phyloP scores from a whole-genome alignment of 1,140 invertebrate genomes.

The Vanessa tameamea region DNA sequence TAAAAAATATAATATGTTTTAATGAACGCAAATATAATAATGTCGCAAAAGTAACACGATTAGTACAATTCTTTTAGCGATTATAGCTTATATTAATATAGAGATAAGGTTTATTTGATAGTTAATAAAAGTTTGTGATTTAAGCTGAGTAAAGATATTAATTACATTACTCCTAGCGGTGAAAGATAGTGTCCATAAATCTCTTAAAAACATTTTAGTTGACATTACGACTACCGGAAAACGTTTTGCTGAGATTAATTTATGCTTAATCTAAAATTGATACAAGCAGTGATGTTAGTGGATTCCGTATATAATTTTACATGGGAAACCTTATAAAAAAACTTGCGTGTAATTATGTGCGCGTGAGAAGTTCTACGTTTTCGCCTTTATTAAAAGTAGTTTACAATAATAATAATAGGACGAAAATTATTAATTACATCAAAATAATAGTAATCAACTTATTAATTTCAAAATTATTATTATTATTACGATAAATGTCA shows the following conservation, averaged over 20 bases:
- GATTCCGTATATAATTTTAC: background rate
- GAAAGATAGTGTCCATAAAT: conserved; percentile 44
- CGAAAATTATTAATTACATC: too few relatives aligned
- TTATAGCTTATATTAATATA: conserved; percentile 11
- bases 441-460: too few relatives aligned
- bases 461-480: too few relatives aligned
- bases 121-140: conserved; percentile 19
- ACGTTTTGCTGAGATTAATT: conserved; percentile 34
- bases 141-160: conserved; percentile 37
- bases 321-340: too few relatives aligned
- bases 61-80: conserved; percentile 21
- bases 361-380: too few relatives aligned
- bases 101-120: conserved; percentile 19
- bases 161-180: conserved; percentile 45
- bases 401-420: too few relatives aligned
- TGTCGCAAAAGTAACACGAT: conserved; percentile 15
- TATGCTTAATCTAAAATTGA: conserved; percentile 13
- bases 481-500: too few relatives aligned
- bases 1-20: background rate
- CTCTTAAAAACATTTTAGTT: conserved; percentile 39
- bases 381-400: too few relatives aligned
- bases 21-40: conserved; percentile 14
- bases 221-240: conserved; percentile 42
- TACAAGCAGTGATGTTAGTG: background rate
- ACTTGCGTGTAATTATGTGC: too few relatives aligned